Base-by-base conservation (phyloP, 1,140 invertebrate genomes). In the Caenorhabditis elegans region DNA sequence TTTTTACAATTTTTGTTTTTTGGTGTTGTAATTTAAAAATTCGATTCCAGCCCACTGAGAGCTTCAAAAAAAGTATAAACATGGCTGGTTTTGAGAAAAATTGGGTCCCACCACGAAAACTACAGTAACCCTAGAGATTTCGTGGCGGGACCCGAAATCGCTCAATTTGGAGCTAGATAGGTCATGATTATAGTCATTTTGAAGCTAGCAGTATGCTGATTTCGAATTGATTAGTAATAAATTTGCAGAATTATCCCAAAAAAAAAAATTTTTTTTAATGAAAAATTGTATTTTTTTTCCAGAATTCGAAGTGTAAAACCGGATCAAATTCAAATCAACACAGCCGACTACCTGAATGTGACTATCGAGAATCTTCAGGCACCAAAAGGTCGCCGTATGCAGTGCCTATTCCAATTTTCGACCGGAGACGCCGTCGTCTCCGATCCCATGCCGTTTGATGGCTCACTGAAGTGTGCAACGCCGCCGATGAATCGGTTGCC, bases 281-380 rank as follows among this genome's bases (percentile, higher is more conserved):
- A 22, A 34, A 31, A n/a, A n/a, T n/a, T n/a, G 15, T 17, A 60
- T 49, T 79, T 49, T 55, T 83, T 46, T 76, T 87, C 13, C 65
- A 88, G 85, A 24, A 89, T 88, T 75, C 78, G 76, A n/a, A 87
- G 87, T 1, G 85, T 88, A 1, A 85, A 86, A 19, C 87, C 87
- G 15, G 76, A 81, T 15, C 86, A 89, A 60, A 85, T 88, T n/a
- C 87, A 88, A 86, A 89, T 88, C 49, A 87, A 88, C 8, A 77
- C 85, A 11, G 84, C 86, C 2, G 86, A 87, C 34, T 83, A 81
- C 10, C 76, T 88, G 1, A 86, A 85, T 39, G 82, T 88, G 28
- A 76, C 80, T n/a, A 82, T 88, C 24, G 88, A 88, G 75, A 88
- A 88, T 81, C 75, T 88, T 10, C 86, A 83, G 24, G 79, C 47